Evolutionary conservation across 2,797 vertebrate species (phyloP).

Genomic region (Poeciliopsis presidionis): DNA sequence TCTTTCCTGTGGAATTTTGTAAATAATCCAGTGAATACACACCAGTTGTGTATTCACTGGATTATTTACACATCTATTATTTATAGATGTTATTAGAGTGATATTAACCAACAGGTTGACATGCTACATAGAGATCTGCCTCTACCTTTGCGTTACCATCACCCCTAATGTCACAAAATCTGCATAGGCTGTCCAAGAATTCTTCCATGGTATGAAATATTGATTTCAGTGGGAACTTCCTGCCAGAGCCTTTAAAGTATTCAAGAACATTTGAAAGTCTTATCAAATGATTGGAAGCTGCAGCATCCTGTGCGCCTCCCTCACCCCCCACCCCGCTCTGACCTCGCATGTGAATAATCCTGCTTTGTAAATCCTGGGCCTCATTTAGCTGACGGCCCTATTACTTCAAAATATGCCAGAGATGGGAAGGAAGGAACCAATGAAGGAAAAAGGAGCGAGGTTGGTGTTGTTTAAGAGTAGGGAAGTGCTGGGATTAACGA

Average conservation of each 20-base stretch:
- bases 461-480: conserved; percentile 51
- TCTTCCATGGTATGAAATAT: conserved; percentile 15
- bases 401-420: conserved; percentile 54
- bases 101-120: background rate
- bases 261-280: conserved; percentile 10
- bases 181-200: background rate
- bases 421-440: conserved; percentile 16
- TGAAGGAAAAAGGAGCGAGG: conserved; percentile 12
- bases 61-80: too few species aligned
- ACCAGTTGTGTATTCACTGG: background rate
- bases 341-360: conserved; percentile 29
- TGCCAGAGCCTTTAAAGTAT: conserved; percentile 11
- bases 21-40: background rate
- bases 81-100: background rate
- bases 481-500: conserved; percentile 72
- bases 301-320: background rate
- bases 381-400: conserved; percentile 46
- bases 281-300: conserved; percentile 25
- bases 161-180: background rate
- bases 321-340: background rate
- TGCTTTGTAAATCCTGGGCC: conserved; percentile 35
- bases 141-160: background rate
- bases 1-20: background rate
- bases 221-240: conserved; percentile 42
- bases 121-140: background rate